Base-by-base conservation (phyloP, 37 sponge, comb jelly and placozoan genomes). In the Agelas oroides region DNA sequence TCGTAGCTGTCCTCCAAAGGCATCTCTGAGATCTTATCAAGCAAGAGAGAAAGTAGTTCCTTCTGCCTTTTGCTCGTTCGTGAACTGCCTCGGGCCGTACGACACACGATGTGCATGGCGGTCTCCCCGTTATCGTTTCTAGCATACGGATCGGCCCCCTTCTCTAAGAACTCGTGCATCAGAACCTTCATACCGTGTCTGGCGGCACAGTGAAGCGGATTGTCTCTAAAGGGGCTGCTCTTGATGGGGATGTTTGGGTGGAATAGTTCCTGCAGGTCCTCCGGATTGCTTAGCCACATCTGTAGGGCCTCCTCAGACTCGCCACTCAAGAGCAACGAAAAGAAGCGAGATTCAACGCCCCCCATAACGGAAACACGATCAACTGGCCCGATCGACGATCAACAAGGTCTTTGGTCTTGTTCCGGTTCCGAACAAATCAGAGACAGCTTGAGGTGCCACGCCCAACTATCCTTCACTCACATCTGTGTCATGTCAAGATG, bases 41-140 rank as follows among this genome's bases (percentile, higher is more conserved):
- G 66, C 59, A 93, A n/a, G 12, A 83, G 34, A 12, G 66, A 25
- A 31, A 93, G 84, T 20, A 86, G 59, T 8, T 89, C 94, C 12
- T 63, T 73, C 19, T 79, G 59, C 39, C 66, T 65, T 33, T 81
- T 81, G 75, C 55, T 46, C 35, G 28, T 71, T 0, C 84, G 24
- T 25, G 86, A 80, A 57, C 87, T 83, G 67, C 57, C 35, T 17
- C 75, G 59, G 2, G 77, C 40, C 36, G 90, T 81, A 27, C 75
- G 30, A 38, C 94, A 93, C 19, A 89, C 90, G 12, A 93, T 38
- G 38, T 93, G 94, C 13, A 93, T 64, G 12, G 94, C 83, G 1
- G 94, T 89, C 40, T 93, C 90, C n/a, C 68, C 78, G 67, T 63
- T 77, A 16, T 59, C 73, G 78, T 93, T 93, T 33, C 65, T 77